Conservation (phyloP, 2,888 invertebrate genomes). For the Parapristionchus giblindavisi region DNA sequence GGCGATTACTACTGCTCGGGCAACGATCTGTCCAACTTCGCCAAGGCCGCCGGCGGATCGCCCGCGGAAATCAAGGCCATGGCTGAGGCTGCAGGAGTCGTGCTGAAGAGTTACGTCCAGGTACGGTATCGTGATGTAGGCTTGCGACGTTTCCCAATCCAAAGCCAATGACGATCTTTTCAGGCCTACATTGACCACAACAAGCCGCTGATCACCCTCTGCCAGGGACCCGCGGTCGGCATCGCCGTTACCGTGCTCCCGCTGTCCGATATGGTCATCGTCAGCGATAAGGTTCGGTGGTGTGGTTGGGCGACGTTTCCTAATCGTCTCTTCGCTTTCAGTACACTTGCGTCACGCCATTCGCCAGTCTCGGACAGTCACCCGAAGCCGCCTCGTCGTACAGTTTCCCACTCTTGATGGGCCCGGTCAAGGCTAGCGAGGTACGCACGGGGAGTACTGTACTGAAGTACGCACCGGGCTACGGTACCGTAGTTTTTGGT, state of each 20-base stretch:
- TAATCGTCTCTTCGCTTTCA: conserved; percentile 69
- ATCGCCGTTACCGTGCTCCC: conserved; percentile 83
- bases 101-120: conserved; percentile 62
- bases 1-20: conserved; percentile 87
- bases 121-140: conserved; percentile 40
- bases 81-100: conserved; percentile 55
- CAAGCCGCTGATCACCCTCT: conserved; percentile 85
- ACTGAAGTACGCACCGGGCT: not conserved
- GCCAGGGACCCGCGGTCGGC: conserved; percentile 94
- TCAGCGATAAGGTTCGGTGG: conserved; percentile 77
- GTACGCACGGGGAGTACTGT: conserved; percentile 35
- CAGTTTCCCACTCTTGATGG: conserved; percentile 85
- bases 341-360: conserved; percentile 90
- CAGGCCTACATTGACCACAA: conserved; percentile 83
- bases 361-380: conserved; percentile 83
- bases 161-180: not conserved
- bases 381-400: conserved; percentile 90
- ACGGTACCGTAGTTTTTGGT: too few relatives aligned
- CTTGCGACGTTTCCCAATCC: too few relatives aligned
- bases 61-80: conserved; percentile 53
- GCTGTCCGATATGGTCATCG: conserved; percentile 87
- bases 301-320: not conserved
- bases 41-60: conserved; percentile 52
- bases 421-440: conserved; percentile 78
- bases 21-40: conserved; percentile 78